Evolutionary conservation across 2,113 vertebrate species (phyloP), one percentile per base, ranked within the genome.

Genomic region (Nesoenas mayeri): DNA sequence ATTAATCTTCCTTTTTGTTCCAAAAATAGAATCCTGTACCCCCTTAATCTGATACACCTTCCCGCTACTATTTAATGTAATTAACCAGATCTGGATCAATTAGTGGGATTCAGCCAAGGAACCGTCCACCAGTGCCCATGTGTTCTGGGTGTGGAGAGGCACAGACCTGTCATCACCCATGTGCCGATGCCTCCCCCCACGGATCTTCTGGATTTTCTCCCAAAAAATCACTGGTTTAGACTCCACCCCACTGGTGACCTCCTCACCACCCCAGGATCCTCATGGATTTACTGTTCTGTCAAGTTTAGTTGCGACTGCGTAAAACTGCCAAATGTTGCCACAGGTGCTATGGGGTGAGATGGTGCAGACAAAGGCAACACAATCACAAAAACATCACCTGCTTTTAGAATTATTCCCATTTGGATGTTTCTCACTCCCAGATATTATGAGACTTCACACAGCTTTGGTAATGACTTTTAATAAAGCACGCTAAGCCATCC

Each of bases 1-100:
- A 25, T 77, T 51, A 44, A 24, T 73, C 58, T 81, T 72, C 34
- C 34, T 81, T 95, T 74, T 44, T 56, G 54, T 25, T 83, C 44
- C 85, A 90, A 38, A 90, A 88, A 38, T 51, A 83, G 88, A 79
- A 81, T 58, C 58, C 56, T 57, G 67, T 77, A 9, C 6, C 8
- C 38, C 40, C 58, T 28, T 21, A 65, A 72, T 42, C 89, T 96
- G 86, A 62, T 50, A 66, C 36, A 93, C 82, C 72, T 91, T 26
- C 56, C 56, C 86, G 58, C 51, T 87, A 13, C 82, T 72, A 60
- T 89, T 90, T 82, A 93, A 21, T 80, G 29, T 67, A 48, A 88
- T 73, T 92, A 44, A 89, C 85, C 60, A 78, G 79, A 64, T 16
- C 86, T 88, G 82, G 95, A 93, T 92, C 74, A 86, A 92, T 95